Evolutionary conservation across 2,797 vertebrate genomes (phyloP).

Genomic region (Ara ararauna): DNA sequence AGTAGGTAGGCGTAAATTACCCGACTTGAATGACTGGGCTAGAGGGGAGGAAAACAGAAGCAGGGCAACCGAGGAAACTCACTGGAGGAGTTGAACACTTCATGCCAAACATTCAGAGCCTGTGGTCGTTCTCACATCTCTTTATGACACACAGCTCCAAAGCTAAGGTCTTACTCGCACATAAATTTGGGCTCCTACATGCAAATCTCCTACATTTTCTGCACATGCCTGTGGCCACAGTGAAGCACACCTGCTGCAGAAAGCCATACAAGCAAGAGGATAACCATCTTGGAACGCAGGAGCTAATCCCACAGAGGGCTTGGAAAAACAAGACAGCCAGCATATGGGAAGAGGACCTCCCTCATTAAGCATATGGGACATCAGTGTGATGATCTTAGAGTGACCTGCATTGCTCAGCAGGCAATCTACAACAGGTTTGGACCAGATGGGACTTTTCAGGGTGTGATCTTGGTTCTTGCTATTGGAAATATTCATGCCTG

Average conservation of each 20-base stretch:
- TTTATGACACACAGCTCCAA: background rate
- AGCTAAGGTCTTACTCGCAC: background rate
- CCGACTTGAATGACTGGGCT: background rate
- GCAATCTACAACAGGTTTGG: slow-evolving; percentile 6
- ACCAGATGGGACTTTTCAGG: slow-evolving; percentile 31
- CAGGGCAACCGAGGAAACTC: background rate
- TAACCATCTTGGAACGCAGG: fast-evolving
- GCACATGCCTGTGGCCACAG: background rate
- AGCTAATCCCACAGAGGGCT: background rate
- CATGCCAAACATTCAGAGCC: background rate
- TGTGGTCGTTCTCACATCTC: background rate
- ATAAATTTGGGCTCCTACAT: background rate
- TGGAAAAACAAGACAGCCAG: fast-evolving
- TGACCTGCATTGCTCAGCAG: slow-evolving; percentile 1
- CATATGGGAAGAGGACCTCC: background rate
- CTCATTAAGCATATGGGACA: background rate
- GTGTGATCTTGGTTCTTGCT: slow-evolving; percentile 6
- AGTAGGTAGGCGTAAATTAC: slow-evolving; percentile 4
- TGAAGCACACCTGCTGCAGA: background rate
- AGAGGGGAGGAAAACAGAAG: background rate
- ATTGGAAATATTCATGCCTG: slow-evolving; percentile 1
- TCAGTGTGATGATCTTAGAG: background rate
- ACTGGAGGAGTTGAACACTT: background rate
- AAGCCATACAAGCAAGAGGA: fast-evolving
- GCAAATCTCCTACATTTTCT: background rate